These are phyloP conservation scores for Scaptomyza flava DNA, from an alignment of 2,888 invertebrate species.

Conservation along the genomic window DNA sequence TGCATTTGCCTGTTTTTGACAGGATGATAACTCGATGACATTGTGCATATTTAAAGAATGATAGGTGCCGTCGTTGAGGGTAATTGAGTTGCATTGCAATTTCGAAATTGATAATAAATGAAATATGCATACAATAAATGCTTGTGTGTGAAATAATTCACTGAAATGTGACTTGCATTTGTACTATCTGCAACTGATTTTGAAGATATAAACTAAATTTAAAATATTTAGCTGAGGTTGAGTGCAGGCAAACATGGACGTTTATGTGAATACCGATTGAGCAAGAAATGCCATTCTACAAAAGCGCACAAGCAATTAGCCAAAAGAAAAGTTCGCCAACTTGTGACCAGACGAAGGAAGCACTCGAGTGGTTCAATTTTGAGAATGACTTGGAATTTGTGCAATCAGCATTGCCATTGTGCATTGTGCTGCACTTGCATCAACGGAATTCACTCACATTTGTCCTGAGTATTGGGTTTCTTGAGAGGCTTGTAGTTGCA, in stretches of 20 bases:
- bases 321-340: conserved; percentile 27
- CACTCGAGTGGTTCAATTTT: background rate
- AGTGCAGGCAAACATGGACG: background rate
- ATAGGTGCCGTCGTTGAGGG: background rate
- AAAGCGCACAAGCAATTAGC: conserved; percentile 53
- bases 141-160: background rate
- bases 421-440: conserved; percentile 5
- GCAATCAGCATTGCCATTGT: conserved; percentile 23
- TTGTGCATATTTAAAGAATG: background rate
- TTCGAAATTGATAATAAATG: conserved; percentile 24
- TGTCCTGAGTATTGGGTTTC: background rate
- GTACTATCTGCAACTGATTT: background rate
- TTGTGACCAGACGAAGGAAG: conserved; percentile 11
- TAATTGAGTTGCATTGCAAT: conserved; percentile 33
- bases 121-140: conserved; percentile 19
- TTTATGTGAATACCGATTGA: background rate
- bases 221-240: background rate
- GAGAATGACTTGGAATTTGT: conserved; percentile 14
- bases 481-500: conserved; percentile 1
- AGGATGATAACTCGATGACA: conserved; percentile 23
- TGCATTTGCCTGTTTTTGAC: conserved; percentile 51
- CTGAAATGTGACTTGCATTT: background rate
- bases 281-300: background rate
- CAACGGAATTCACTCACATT: conserved; percentile 4
- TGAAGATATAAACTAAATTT: background rate